Evolutionary conservation across 2,888 invertebrate species (phyloP).

Genomic region (Merodon equestris): DNA sequence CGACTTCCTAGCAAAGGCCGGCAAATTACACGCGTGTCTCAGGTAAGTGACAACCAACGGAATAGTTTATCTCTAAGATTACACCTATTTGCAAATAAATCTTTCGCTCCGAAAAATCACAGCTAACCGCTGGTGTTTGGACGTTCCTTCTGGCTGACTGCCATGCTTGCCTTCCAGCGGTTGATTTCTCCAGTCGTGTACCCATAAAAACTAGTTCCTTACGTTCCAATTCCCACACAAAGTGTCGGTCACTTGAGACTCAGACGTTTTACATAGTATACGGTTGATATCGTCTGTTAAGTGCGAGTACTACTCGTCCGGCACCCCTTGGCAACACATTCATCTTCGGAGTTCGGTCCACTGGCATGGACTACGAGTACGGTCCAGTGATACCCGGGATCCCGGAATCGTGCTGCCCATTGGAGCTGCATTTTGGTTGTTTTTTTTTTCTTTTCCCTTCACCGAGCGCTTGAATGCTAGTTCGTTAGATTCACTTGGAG

Average conservation of each 20-base stretch:
- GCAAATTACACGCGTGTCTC: conserved; percentile 94
- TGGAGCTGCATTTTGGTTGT: too few species aligned
- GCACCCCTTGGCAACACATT: conserved; percentile 34
- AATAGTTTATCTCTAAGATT: conserved; percentile 48
- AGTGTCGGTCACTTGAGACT: conserved; percentile 65
- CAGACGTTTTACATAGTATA: conserved; percentile 41
- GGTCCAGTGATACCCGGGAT: background rate
- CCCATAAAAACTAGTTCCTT: conserved; percentile 55
- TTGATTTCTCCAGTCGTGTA: conserved; percentile 37
- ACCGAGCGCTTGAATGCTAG: conserved; percentile 3
- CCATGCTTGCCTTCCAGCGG: conserved; percentile 4
- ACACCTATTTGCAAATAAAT: conserved; percentile 34
- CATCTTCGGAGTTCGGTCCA: conserved; percentile 30
- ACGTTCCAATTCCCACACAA: conserved; percentile 67
- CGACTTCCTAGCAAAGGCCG: conserved; percentile 94
- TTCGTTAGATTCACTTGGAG: conserved; percentile 31
- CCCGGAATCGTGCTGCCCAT: conserved; percentile 1
- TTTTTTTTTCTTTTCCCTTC: conserved; percentile 9
- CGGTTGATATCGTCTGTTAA: conserved; percentile 57
- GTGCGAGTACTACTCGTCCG: conserved; percentile 15
- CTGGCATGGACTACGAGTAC: background rate
- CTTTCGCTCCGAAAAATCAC: conserved; percentile 23
- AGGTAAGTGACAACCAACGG: conserved; percentile 84
- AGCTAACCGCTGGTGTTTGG: conserved; percentile 4
- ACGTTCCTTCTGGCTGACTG: conserved; percentile 3